phyloP scores from a whole-genome alignment of 2,888 invertebrate genomes.

The Troilus luridus region DNA sequence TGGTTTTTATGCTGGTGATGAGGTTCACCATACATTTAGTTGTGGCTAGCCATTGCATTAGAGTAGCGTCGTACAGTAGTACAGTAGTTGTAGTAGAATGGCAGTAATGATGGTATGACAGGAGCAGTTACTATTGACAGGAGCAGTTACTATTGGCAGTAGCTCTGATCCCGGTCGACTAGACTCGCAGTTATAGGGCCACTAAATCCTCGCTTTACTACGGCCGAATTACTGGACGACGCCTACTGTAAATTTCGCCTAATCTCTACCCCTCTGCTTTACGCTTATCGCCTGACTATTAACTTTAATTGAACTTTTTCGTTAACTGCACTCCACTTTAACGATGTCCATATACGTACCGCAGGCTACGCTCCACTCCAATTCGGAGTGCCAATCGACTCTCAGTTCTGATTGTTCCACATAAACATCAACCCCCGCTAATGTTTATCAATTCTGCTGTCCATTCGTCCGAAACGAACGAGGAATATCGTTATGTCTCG shows the following conservation, averaged over 20 bases:
- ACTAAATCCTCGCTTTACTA: constrained; percentile 43
- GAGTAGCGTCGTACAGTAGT: background rate
- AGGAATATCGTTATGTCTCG: constrained; percentile 24
- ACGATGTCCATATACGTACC: constrained; percentile 51
- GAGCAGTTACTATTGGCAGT: constrained; percentile 16
- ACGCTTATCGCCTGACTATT: constrained; percentile 55
- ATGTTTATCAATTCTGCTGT: constrained; percentile 43
- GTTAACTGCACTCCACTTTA: constrained; percentile 44
- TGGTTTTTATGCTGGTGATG: too few species aligned
- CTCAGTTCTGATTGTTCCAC: constrained; percentile 32
- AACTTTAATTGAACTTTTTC: constrained; percentile 54
- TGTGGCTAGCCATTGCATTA: background rate
- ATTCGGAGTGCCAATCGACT: background rate
- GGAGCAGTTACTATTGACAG: too few species aligned
- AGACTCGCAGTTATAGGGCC: constrained; percentile 6
- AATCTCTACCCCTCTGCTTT: constrained; percentile 45
- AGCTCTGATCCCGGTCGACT: background rate
- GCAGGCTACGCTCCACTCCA: constrained; percentile 33
- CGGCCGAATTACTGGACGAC: constrained; percentile 31
- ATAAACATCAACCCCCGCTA: constrained; percentile 14
- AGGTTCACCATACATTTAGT: background rate
- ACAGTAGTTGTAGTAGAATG: too few species aligned
- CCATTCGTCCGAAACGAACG: constrained; percentile 12
- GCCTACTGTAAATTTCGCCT: constrained; percentile 48
- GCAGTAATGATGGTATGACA: too few species aligned